A percentile compares a stretch with the other conserved stretches of the same genome.
phyloP scores from a whole-genome alignment of 2,888 invertebrate genomes.

The Merodon equestris region DNA sequence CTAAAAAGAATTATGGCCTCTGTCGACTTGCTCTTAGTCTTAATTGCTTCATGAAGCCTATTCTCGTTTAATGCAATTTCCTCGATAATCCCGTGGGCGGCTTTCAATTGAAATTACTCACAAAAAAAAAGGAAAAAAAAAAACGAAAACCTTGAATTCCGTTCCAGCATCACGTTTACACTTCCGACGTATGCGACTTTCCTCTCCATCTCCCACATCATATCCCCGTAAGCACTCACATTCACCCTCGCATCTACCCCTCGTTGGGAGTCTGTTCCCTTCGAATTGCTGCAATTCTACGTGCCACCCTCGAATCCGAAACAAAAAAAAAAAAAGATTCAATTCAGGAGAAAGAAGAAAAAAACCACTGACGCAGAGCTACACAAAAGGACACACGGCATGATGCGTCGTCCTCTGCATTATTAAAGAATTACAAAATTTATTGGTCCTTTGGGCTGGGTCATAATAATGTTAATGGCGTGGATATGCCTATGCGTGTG shows the following conservation, averaged over 20 bases:
- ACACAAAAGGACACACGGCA: conserved; percentile 15
- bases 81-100: too few species aligned
- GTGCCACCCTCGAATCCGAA: conserved; percentile 31
- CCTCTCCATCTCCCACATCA: conserved; percentile 13
- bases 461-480: conserved; percentile 57
- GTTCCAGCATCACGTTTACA: too few species aligned
- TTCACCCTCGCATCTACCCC: neutral
- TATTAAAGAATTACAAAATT: conserved; percentile 75
- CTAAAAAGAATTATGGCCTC: too few species aligned
- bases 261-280: neutral
- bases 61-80: too few species aligned
- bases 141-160: neutral
- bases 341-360: too few species aligned
- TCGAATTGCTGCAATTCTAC: conserved; percentile 13
- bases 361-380: too few species aligned
- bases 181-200: too few species aligned
- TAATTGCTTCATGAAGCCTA: too few species aligned
- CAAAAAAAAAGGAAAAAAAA: too few species aligned
- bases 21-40: too few species aligned
- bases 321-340: too few species aligned
- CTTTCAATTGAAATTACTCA: too few species aligned
- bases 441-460: conserved; percentile 74
- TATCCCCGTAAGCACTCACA: neutral
- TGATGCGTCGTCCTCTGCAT: conserved; percentile 37
- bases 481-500: neutral